Base-by-base conservation (phyloP, 2,888 invertebrate species). In the Hipparchia semele region DNA sequence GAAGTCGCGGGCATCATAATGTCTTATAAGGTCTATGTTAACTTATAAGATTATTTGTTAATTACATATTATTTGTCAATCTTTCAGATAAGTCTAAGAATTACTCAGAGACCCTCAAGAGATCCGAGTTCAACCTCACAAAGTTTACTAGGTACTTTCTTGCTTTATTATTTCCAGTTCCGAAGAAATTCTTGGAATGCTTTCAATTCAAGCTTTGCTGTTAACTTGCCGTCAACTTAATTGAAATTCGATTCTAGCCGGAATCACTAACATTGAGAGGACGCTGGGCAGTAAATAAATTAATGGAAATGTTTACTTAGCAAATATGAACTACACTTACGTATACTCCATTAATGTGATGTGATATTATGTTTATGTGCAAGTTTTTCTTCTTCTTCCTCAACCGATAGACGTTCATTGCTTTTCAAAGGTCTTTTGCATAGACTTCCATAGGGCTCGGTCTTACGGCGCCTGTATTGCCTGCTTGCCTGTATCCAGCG, bases 191-290 rank as follows among this genome's bases (percentile, higher is more conserved):
- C 80, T 58, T 23, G 76, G 80, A 81, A 81, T 79, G 81, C 78
- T 82, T 81, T 83, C 78, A 82, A 82, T 81, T 83, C 78, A 82
- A 82, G 80, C 79, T 78, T 80, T 80, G 74, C 77, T 78, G 77
- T 81, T 75, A 74, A 75, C 74, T 72, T 74, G 73, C 66, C 72
- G 74, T 76, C 78, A 77, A 76, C 78, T 78, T 80, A 79, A 82
- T 81, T 80, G 80, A 79, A 80, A 79, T 75, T 76, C 77, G 75
- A 78, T 77, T 76, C 72, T 45, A 13, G 39, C 71, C 70, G 46
- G 49, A 71, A 72, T 70, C 71, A 68, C 73, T 75, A 64, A 56
- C 66, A 10, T 2, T 10, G 2, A 51, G 54, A 53, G 53, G 71
- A 68, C 13, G 12, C 62, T 56, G 12, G 39, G 53, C 39, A 54